A percentile compares a stretch with the other conserved stretches of the same genome.
phyloP scores from a whole-genome alignment of 2,113 vertebrate genomes.

The Reinhardtius hippoglossoides region DNA sequence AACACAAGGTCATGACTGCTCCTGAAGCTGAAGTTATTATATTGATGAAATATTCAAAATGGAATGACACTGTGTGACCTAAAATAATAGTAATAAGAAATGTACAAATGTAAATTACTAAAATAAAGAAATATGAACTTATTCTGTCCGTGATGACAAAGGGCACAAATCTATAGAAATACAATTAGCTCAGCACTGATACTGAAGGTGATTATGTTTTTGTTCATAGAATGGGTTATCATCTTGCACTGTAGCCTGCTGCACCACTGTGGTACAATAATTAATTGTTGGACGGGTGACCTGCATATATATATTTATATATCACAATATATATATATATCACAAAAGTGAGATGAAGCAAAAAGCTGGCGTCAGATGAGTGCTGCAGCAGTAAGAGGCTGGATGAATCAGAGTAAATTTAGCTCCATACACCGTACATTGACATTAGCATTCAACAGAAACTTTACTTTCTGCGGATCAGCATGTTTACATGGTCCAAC shows the following conservation, averaged over 20 bases:
- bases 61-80: not conserved
- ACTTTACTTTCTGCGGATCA: not conserved
- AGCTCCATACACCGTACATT: no score
- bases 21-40: not conserved
- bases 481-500: not conserved
- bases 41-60: not conserved
- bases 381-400: not conserved
- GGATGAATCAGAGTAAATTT: not conserved
- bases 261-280: no score
- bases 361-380: no score
- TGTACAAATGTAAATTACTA: not conserved
- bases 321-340: no score
- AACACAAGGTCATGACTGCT: slow-evolving; percentile 13
- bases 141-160: not conserved
- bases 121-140: not conserved
- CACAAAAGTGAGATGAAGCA: not conserved
- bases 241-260: no score
- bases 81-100: slow-evolving; percentile 4
- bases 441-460: not conserved
- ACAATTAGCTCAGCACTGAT: not conserved
- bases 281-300: no score
- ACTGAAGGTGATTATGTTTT: not conserved
- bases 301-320: no score
- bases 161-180: not conserved
- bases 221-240: no score